Conservation (phyloP, 2,888 invertebrate genomes). For the Maniola hyperantus region DNA sequence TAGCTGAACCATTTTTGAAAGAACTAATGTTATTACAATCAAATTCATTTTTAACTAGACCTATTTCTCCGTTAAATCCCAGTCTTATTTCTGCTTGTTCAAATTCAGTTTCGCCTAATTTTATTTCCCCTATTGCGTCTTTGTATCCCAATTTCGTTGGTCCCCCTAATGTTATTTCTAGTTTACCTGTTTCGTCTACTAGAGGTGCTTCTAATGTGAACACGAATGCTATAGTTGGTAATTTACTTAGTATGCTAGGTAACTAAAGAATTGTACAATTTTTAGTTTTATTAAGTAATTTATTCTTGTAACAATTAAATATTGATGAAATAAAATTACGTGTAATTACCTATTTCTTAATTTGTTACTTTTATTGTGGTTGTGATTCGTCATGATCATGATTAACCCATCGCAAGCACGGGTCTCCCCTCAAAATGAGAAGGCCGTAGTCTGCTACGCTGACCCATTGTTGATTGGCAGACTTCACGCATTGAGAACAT, state of each 20-base stretch:
- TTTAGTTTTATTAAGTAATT: neutral
- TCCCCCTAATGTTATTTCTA: slow-evolving; percentile 15
- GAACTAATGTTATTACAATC: slow-evolving; percentile 52
- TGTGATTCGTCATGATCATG: too few species aligned
- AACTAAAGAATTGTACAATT: neutral
- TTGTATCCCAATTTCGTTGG: too few species aligned
- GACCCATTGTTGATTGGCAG: too few species aligned
- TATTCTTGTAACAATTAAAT: neutral
- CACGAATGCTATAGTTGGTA: slow-evolving; percentile 1
- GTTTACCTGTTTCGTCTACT: neutral
- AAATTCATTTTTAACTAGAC: slow-evolving; percentile 45
- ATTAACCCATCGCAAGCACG: too few species aligned
- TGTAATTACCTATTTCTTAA: neutral
- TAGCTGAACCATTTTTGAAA: slow-evolving; percentile 56
- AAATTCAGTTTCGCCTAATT: slow-evolving; percentile 45
- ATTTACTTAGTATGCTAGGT: slow-evolving; percentile 14
- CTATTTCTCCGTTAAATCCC: slow-evolving; percentile 33
- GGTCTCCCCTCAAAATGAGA: too few species aligned
- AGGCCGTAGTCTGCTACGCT: too few species aligned
- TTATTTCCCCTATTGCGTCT: slow-evolving; percentile 41
- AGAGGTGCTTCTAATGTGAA: neutral
- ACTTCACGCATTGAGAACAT: too few species aligned
- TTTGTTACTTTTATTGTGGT: too few species aligned
- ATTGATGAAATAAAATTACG: neutral
- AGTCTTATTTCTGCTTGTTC: slow-evolving; percentile 28